These are phyloP conservation scores for Macrotrachela quadricornifera DNA, from an alignment of 1,140 invertebrate genomes.

Conservation along the genomic window DNA sequence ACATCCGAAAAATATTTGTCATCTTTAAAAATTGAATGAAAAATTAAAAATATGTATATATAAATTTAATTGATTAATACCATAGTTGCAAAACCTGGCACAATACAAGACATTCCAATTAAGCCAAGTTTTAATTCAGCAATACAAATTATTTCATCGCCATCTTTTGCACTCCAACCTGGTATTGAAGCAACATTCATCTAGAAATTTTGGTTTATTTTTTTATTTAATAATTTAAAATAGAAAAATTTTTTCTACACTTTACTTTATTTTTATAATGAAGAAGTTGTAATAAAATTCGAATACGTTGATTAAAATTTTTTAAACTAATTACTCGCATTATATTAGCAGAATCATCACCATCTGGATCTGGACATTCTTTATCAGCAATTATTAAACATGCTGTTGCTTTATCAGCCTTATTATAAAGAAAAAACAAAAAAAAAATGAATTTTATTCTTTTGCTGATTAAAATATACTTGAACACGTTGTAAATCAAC, in stretches of 20 bases:
- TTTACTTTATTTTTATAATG: conserved; percentile 95
- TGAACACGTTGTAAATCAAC: conserved; percentile 94
- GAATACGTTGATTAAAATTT: conserved; percentile 92
- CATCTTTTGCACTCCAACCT: neutral
- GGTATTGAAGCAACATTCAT: neutral
- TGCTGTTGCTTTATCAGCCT: conserved; percentile 95
- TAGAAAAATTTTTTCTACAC: neutral
- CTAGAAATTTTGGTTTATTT: neutral
- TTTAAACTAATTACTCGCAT: conserved; percentile 98
- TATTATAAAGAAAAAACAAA: conserved; percentile 9
- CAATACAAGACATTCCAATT: conserved; percentile 84
- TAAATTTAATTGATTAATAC: conserved; percentile 41
- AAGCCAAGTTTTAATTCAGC: conserved; percentile 94
- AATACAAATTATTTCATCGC: conserved; percentile 27
- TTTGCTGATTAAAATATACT: conserved; percentile 42
- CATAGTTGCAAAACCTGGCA: conserved; percentile 96
- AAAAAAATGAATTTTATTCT: neutral
- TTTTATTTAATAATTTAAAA: neutral
- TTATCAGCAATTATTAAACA: conserved; percentile 94
- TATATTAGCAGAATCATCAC: conserved; percentile 86
- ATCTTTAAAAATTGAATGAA: too few species aligned
- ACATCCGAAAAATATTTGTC: too few species aligned
- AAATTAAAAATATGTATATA: too few species aligned
- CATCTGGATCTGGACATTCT: conserved; percentile 93
- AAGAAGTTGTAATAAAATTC: conserved; percentile 94